Conservation (phyloP, 2,888 invertebrate species). For the Mythimna albipuncta region DNA sequence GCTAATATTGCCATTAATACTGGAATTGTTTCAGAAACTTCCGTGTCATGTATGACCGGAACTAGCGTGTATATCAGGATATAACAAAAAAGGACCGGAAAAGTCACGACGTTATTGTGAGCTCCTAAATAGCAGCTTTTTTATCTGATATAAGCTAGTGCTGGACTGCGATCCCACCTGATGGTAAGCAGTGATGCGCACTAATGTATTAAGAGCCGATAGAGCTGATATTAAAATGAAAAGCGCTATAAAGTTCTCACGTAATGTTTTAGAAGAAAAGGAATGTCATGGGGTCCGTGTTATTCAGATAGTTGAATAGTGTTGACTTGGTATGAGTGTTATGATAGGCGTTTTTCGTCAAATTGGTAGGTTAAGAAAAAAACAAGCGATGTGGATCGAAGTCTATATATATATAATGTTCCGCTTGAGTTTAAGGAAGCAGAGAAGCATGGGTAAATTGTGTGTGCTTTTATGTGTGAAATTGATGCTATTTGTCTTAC, state of each 20-base stretch:
- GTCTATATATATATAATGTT: constrained; percentile 7
- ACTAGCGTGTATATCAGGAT: constrained; percentile 50
- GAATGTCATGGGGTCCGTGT: constrained; percentile 30
- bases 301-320: constrained; percentile 42
- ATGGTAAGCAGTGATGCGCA: too few species aligned
- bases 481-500: constrained; percentile 3
- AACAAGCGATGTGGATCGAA: constrained; percentile 7
- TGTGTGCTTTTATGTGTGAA: constrained; percentile 7
- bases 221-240: constrained; percentile 52
- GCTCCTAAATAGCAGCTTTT: constrained; percentile 34
- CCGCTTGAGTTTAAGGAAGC: constrained; percentile 8
- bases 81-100: constrained; percentile 58
- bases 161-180: too few species aligned
- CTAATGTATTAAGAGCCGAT: too few species aligned
- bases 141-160: too few species aligned
- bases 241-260: constrained; percentile 47
- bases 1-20: constrained; percentile 47
- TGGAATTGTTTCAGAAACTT: constrained; percentile 41
- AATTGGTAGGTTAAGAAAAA: constrained; percentile 37
- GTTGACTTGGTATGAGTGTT: constrained; percentile 14
- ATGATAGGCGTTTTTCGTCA: constrained; percentile 23
- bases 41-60: constrained; percentile 41
- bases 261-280: constrained; percentile 47
- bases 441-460: constrained; percentile 3
- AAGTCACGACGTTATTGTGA: constrained; percentile 54